A percentile compares a stretch with the other conserved stretches of the same genome.
Conservation (phyloP, 1,140 invertebrate genomes). For the Cataglyphis hispanica region DNA sequence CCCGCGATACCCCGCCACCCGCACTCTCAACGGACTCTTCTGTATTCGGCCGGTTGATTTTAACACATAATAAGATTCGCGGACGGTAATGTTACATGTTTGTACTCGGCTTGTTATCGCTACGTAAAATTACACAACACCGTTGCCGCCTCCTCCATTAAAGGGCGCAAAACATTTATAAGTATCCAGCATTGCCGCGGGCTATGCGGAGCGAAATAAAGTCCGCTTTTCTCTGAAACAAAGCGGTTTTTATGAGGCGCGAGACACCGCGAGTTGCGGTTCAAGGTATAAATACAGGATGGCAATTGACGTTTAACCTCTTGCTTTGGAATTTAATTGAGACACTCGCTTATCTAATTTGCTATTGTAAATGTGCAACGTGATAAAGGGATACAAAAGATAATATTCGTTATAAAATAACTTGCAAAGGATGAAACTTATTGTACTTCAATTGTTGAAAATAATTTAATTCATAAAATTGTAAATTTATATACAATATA, state of each 20-base stretch:
- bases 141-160: constrained; percentile 53
- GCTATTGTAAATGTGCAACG: constrained; percentile 36
- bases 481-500: neutral
- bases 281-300: constrained; percentile 54
- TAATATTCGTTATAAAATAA: constrained; percentile 34
- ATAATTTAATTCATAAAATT: constrained; percentile 19
- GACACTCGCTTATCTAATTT: constrained; percentile 42
- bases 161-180: constrained; percentile 63
- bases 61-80: constrained; percentile 60
- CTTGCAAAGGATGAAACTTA: neutral
- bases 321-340: constrained; percentile 57
- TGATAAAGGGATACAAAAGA: neutral
- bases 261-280: constrained; percentile 54
- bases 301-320: constrained; percentile 58
- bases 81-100: constrained; percentile 58
- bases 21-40: constrained; percentile 40
- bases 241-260: constrained; percentile 63
- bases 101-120: constrained; percentile 36
- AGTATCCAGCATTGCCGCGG: constrained; percentile 52
- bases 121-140: constrained; percentile 58
- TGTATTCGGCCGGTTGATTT: constrained; percentile 61
- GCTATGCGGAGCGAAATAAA: constrained; percentile 55
- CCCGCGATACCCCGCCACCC: constrained; percentile 24
- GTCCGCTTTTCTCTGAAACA: constrained; percentile 57
- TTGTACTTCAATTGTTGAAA: neutral